Evolutionary conservation across 2,113 vertebrate species (phyloP), one percentile per base, ranked within the genome.

Genomic region (Sclerurus mexicanus): DNA sequence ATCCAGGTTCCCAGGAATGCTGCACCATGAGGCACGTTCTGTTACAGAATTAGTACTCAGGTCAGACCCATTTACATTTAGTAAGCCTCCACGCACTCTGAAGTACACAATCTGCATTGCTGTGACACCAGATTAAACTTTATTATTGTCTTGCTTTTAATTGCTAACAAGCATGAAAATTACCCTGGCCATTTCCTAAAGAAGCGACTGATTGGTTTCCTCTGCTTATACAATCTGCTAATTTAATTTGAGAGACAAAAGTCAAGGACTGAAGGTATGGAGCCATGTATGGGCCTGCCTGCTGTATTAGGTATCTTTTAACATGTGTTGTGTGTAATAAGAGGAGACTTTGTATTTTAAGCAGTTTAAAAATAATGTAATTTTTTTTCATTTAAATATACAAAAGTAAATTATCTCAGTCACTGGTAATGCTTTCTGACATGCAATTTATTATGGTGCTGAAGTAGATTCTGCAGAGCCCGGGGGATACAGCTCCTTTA

Each of bases 361-460:
- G 75, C 89, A 80, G 58, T 84, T 92, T 91, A 89, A 90, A 97
- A 95, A 94, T 78, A 87, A 90, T 40, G 4, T 59, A 35, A 8
- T 50, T 33, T 79, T 76, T 82, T 82, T 90, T 79, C 68, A 79
- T 93, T 93, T 91, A 91, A 95, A 94, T 52, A 87, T 40, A 63
- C 74, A 91, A 69, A 30, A 27, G 66, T 96, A 94, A 95, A 82
- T 86, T 81, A 96, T 77, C 84, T 94, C 94, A 72, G 91, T 93
- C 55, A 19, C 90, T 69, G 55, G 90, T 85, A 93, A 97, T 90
- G 64, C 62, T 63, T 89, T 89, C 88, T 88, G 97, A 95, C 93
- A 27, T 62, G 93, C 78, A 83, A 85, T 97, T 97, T 96, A 95
- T 96, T 95, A 78, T 23, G 13, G 50, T 62, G 68, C 84, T 90